These are phyloP conservation scores for Epinotia brunnichana DNA, from an alignment of 2,888 invertebrate genomes.

Conservation along the genomic window DNA sequence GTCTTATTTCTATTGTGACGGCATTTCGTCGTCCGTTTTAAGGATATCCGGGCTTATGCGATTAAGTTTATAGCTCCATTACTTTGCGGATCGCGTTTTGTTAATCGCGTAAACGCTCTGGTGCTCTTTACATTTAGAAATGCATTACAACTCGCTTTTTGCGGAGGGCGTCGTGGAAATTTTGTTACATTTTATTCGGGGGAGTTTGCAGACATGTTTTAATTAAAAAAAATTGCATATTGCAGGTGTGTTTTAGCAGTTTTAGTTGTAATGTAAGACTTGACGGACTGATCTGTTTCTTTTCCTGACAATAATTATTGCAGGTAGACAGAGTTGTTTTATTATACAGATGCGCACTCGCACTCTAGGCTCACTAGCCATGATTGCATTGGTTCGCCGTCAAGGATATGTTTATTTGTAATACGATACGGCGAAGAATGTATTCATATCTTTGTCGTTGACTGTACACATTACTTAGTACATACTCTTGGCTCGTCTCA, in stretches of 20 bases:
- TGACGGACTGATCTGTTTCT: not conserved
- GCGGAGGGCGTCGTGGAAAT: not conserved
- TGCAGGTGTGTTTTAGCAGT: not conserved
- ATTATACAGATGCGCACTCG: no score
- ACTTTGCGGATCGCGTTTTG: conserved; percentile 22
- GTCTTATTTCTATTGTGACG: conserved; percentile 21
- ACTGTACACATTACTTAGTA: no score
- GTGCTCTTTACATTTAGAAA: conserved; percentile 14
- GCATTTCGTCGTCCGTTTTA: conserved; percentile 2
- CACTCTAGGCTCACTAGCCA: no score
- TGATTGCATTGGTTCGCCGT: no score
- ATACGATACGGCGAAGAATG: no score
- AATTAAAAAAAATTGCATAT: conserved; percentile 12
- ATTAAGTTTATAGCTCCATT: conserved; percentile 34
- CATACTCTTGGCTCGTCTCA: no score
- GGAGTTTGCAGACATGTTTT: conserved; percentile 6
- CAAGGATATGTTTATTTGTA: no score
- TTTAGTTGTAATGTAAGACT: no score
- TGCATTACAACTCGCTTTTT: not conserved
- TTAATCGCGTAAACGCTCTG: conserved; percentile 27
- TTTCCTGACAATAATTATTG: not conserved
- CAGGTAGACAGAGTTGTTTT: no score
- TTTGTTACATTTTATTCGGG: conserved; percentile 13
- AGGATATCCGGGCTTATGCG: conserved; percentile 26
- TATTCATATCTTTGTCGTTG: no score